Conservation (phyloP, 2,797 vertebrate genomes). For the Alauda arvensis region DNA sequence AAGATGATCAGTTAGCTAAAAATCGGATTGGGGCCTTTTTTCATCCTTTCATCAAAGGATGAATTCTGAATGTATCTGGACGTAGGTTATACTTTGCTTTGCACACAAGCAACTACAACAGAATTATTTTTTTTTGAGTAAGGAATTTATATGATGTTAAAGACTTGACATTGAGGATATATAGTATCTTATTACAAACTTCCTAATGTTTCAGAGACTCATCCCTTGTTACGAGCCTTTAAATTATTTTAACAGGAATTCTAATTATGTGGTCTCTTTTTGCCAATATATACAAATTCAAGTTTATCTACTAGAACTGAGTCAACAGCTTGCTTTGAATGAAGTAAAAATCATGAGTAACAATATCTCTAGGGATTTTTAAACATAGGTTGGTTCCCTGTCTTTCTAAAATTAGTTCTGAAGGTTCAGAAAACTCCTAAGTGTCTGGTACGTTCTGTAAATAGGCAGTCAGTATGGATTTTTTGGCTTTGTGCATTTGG, state of each 20-base stretch:
- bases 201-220: neutral
- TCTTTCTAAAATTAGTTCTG: neutral
- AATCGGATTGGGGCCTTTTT: neutral
- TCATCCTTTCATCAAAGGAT: neutral
- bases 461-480: neutral
- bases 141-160: neutral
- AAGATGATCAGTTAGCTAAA: conserved; percentile 1
- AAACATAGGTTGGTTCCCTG: neutral
- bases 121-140: neutral
- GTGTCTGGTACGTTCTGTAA: neutral
- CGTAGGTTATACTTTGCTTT: neutral
- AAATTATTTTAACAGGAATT: neutral
- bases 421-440: neutral
- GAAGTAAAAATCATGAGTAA: neutral
- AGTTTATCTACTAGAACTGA: neutral
- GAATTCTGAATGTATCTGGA: neutral
- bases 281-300: neutral
- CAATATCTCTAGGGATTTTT: neutral
- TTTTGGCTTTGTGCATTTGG: neutral
- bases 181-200: neutral
- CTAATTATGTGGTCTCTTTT: neutral
- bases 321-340: neutral
- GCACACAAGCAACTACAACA: neutral
- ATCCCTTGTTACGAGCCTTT: neutral
- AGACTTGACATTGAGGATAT: neutral